Conservation (phyloP, 2,113 vertebrate species). For the Sorex araneus region DNA sequence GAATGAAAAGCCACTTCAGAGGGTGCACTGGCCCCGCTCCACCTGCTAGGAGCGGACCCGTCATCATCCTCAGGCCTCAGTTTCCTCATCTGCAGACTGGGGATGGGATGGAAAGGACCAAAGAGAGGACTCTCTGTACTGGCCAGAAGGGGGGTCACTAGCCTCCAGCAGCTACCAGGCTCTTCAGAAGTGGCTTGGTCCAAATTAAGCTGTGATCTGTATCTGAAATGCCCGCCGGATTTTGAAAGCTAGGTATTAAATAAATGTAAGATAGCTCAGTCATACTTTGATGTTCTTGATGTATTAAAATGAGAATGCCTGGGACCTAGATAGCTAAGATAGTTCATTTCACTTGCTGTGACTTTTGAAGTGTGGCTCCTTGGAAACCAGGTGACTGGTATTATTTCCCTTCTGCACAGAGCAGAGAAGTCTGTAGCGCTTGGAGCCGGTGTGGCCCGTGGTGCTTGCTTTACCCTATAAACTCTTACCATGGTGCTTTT, state of each 20-base stretch:
- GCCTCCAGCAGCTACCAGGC: no score
- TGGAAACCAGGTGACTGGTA: not conserved
- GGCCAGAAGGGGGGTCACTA: rapidly evolving
- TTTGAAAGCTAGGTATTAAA: not conserved
- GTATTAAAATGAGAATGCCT: not conserved
- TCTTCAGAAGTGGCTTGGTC: not conserved
- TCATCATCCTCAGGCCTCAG: no score
- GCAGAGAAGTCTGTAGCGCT: rapidly evolving
- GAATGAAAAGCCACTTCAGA: not conserved
- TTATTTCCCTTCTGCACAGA: not conserved
- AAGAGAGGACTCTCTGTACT: not conserved
- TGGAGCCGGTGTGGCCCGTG: not conserved
- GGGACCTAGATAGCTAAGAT: not conserved
- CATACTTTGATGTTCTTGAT: not conserved
- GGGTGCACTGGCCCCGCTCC: not conserved
- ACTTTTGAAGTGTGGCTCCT: not conserved
- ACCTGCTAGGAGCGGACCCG: no score
- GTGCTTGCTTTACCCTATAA: rapidly evolving
- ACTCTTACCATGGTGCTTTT: not conserved
- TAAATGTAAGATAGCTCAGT: not conserved
- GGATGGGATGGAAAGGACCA: no score
- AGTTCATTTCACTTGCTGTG: not conserved
- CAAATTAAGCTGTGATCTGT: rapidly evolving
- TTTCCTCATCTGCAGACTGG: no score
- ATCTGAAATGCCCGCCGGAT: not conserved